Percentiles rank a stretch among this genome's conserved stretches.
Evolutionary conservation across 2,113 vertebrate species (phyloP).

Genomic region (Oxygymnocypris stewartii): DNA sequence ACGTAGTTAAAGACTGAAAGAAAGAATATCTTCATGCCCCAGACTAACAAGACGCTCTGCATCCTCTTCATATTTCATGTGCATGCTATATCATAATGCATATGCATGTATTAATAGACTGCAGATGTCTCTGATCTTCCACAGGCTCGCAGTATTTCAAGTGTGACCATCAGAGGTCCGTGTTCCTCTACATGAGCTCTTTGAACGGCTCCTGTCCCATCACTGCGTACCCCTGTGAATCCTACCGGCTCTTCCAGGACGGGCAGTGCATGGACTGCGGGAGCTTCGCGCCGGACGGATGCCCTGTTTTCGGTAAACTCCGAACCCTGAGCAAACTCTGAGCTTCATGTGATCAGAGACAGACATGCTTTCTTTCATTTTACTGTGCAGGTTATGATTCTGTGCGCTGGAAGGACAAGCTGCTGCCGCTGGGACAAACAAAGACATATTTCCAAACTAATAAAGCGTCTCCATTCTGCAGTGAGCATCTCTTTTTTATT

Average conservation of each 20-base stretch:
- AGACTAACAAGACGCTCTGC: too few relatives aligned
- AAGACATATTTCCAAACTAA: slow-evolving; percentile 72
- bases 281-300: slow-evolving; percentile 73
- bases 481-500: slow-evolving; percentile 63
- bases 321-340: background rate
- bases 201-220: slow-evolving; percentile 71
- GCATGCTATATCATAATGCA: background rate
- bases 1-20: too few relatives aligned
- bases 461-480: slow-evolving; percentile 64
- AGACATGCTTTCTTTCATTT: background rate
- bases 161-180: slow-evolving; percentile 93
- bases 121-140: background rate
- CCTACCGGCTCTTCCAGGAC: slow-evolving; percentile 80
- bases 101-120: background rate
- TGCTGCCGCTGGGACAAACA: slow-evolving; percentile 53
- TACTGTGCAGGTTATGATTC: slow-evolving; percentile 67
- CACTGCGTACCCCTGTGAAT: slow-evolving; percentile 81
- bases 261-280: slow-evolving; percentile 83
- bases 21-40: too few relatives aligned
- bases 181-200: slow-evolving; percentile 82
- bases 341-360: background rate
- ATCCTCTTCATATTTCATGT: background rate
- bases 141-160: slow-evolving; percentile 83
- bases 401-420: slow-evolving; percentile 62
- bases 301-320: slow-evolving; percentile 85